phyloP scores from a whole-genome alignment of 2,888 invertebrate genomes.

The Temnothorax unifasciatus region DNA sequence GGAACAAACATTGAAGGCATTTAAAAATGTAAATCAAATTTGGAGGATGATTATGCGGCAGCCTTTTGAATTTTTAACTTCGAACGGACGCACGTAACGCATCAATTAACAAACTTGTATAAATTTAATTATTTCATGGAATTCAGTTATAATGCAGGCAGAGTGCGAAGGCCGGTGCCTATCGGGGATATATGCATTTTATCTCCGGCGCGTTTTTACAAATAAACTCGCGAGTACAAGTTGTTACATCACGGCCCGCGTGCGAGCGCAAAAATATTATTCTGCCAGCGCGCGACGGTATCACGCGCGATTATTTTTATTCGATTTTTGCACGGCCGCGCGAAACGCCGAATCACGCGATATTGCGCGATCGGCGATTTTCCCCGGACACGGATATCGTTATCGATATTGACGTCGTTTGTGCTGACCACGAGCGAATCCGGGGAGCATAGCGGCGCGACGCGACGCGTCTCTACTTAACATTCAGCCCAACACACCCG shows the following conservation, averaged over 20 bases:
- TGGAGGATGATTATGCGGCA: slow-evolving; percentile 22
- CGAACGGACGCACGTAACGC: slow-evolving; percentile 21
- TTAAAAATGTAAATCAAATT: slow-evolving; percentile 48
- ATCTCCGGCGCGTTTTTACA: slow-evolving; percentile 52
- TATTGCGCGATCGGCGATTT: slow-evolving; percentile 44
- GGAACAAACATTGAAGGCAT: slow-evolving; percentile 1
- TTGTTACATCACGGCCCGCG: slow-evolving; percentile 30
- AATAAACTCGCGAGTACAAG: slow-evolving; percentile 52
- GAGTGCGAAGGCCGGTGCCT: slow-evolving; percentile 6
- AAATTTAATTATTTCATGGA: slow-evolving; percentile 57
- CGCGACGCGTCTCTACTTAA: slow-evolving; percentile 75
- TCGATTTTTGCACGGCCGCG: slow-evolving; percentile 58
- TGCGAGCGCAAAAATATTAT: slow-evolving; percentile 40
- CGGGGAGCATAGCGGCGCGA: slow-evolving; percentile 3
- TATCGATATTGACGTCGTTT: slow-evolving; percentile 56
- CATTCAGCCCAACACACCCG: slow-evolving; percentile 80
- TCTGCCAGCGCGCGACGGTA: slow-evolving; percentile 22
- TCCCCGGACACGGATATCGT: slow-evolving; percentile 59
- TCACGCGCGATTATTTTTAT: slow-evolving; percentile 56
- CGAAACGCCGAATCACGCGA: slow-evolving; percentile 49
- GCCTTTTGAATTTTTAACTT: slow-evolving; percentile 50
- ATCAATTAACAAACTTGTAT: slow-evolving; percentile 57
- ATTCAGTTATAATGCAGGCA: slow-evolving; percentile 53
- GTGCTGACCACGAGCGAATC: slow-evolving; percentile 57
- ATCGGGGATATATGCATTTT: slow-evolving; percentile 41